Evolutionary conservation across 2,113 vertebrate species (phyloP), one percentile per base, ranked within the genome.

Genomic region (Hippocampus guttulatus): DNA sequence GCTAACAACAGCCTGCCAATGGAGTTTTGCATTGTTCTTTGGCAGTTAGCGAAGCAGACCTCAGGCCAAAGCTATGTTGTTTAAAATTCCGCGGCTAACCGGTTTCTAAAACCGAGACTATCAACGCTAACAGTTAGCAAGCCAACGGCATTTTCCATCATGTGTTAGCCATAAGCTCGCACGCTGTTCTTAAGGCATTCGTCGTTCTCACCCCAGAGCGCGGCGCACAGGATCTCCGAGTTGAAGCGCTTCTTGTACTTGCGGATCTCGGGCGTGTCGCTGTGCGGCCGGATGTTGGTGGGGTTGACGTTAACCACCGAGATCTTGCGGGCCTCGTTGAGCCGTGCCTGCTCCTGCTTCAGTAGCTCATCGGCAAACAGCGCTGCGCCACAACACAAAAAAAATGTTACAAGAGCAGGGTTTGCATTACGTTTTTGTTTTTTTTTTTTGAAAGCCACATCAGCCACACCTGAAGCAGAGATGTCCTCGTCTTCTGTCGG

Each of bases 211-310:
- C 97, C 97, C 97, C 97, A 99, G 0, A 99, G 86, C 18, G 97
- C 97, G 0, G 97, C 97, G 64, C 97, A 99, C 23, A 99, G 95
- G 81, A 99, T 99, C 93, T 99, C 97, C 0, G 97, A 99, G 91
- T 98, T 99, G 92, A 99, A 99, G 78, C 97, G 95, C 62, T 99
- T 99, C 93, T 99, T 99, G 89, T 99, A 99, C 74, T 99, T 99
- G 25, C 97, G 95, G 84, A 99, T 99, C 92, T 99, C 97, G 0
- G 97, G 97, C 2, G 97, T 98, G 90, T 99, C 97, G 2, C 96
- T 99, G 88, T 99, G 97, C 41, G 97, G 97, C 1, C 97, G 89
- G 87, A 98, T 99, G 92, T 99, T 99, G 81, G 97, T 99, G 69
- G 97, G 97, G 85, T 99, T 99, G 71, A 99, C 97, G 9, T 99